Conservation (phyloP, 1,140 invertebrate species). For the Manduca sexta region DNA sequence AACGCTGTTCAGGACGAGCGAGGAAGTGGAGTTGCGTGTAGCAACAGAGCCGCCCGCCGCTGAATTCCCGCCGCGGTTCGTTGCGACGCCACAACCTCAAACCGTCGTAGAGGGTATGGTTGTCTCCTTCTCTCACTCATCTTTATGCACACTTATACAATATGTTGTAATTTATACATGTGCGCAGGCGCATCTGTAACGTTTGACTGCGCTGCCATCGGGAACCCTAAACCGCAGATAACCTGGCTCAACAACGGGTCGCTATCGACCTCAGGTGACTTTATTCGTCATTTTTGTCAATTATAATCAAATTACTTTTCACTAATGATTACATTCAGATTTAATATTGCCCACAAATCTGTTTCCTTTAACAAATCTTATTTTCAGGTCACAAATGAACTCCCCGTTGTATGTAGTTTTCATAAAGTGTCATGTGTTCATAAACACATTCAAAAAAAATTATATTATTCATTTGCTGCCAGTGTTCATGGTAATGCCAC, state of each 20-base stretch:
- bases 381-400: no score
- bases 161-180: background rate
- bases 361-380: no score
- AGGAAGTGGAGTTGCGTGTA: slow-evolving; percentile 47
- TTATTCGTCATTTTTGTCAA: no score
- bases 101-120: slow-evolving; percentile 73
- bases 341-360: no score
- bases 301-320: no score
- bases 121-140: background rate
- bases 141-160: background rate
- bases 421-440: no score
- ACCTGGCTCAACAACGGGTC: slow-evolving; percentile 96
- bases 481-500: no score
- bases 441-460: no score
- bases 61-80: slow-evolving; percentile 75
- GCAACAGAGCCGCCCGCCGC: slow-evolving; percentile 29
- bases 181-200: slow-evolving; percentile 81
- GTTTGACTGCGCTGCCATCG: slow-evolving; percentile 93
- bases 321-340: no score
- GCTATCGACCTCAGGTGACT: slow-evolving; percentile 77
- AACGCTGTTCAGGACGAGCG: slow-evolving; percentile 42
- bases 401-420: no score
- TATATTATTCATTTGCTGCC: no score
- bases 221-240: slow-evolving; percentile 88
- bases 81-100: slow-evolving; percentile 37